A percentile compares a stretch with the other conserved stretches of the same genome.
Evolutionary conservation across 2,888 invertebrate genomes (phyloP).

Genomic region (Hyalella azteca): DNA sequence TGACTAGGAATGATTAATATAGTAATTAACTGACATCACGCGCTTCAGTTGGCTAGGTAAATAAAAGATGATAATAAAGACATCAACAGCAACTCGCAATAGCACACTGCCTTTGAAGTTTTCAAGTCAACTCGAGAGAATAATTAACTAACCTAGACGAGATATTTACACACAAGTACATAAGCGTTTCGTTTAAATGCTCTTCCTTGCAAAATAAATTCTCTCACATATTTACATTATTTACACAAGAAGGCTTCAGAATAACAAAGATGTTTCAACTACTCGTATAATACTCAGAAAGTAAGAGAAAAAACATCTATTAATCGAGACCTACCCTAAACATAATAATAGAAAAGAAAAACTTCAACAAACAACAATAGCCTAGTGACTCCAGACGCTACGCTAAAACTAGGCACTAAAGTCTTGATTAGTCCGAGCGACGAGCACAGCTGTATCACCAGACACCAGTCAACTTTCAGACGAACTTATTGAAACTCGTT

Average conservation of each 20-base stretch:
- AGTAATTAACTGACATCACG: too few relatives aligned
- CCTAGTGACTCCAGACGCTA: not conserved
- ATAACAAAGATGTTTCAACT: not conserved
- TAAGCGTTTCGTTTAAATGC: constrained; percentile 32
- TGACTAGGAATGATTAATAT: not conserved
- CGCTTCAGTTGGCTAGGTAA: too few relatives aligned
- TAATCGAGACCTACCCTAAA: too few relatives aligned
- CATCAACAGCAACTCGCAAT: not conserved
- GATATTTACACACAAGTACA: constrained; percentile 30
- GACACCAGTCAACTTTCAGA: too few relatives aligned
- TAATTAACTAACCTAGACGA: not conserved
- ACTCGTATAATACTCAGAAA: not conserved
- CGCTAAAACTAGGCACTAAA: not conserved
- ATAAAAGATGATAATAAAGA: too few relatives aligned
- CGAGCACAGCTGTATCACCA: not conserved
- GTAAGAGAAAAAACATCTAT: not conserved
- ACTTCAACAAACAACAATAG: not conserved
- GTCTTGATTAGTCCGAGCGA: not conserved
- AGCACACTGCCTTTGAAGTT: constrained; percentile 10
- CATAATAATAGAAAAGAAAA: too few relatives aligned
- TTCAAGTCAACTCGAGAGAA: constrained; percentile 7
- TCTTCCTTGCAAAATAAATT: constrained; percentile 31
- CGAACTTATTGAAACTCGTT: too few relatives aligned
- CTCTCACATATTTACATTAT: constrained; percentile 11
- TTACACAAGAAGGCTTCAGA: not conserved